Percentiles rank a stretch among this genome's conserved stretches.
phyloP scores from a whole-genome alignment of 2,888 invertebrate genomes.

The Calliopum simillimum region DNA sequence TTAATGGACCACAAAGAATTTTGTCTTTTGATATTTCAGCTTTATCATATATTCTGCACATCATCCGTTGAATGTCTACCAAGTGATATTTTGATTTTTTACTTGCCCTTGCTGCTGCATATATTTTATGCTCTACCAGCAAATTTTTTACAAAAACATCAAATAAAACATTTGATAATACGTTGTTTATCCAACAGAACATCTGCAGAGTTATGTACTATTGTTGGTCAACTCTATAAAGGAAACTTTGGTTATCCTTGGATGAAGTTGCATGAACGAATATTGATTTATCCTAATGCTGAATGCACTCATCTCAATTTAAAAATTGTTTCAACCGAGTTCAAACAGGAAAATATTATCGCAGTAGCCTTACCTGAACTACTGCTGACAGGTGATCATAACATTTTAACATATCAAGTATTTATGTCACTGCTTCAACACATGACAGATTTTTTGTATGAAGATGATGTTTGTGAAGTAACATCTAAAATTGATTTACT shows the following conservation, averaged over 20 bases:
- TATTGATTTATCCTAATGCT: conserved; percentile 47
- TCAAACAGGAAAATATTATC: conserved; percentile 43
- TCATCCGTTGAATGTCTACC: conserved; percentile 61
- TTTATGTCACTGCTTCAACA: conserved; percentile 56
- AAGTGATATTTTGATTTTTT: conserved; percentile 54
- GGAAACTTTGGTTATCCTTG: conserved; percentile 48
- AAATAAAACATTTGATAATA: conserved; percentile 51
- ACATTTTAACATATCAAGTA: conserved; percentile 58
- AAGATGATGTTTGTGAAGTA: neutral
- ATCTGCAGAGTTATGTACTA: conserved; percentile 49
- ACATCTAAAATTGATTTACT: conserved; percentile 51
- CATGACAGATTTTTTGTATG: conserved; percentile 32
- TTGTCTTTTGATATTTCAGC: conserved; percentile 47
- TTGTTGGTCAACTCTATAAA: conserved; percentile 50
- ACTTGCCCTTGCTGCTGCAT: conserved; percentile 58
- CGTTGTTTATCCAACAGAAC: conserved; percentile 61
- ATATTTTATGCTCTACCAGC: conserved; percentile 53
- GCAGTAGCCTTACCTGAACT: conserved; percentile 51
- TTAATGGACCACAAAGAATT: conserved; percentile 60
- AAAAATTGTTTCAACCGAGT: conserved; percentile 49
- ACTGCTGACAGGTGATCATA: conserved; percentile 53
- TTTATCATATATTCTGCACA: conserved; percentile 60
- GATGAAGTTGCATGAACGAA: conserved; percentile 51
- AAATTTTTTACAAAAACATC: conserved; percentile 41
- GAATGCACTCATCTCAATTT: conserved; percentile 42